A percentile compares a stretch with the other conserved stretches of the same genome.
Evolutionary conservation across 2,888 invertebrate species (phyloP).

Genomic region (Cephalotes varians): DNA sequence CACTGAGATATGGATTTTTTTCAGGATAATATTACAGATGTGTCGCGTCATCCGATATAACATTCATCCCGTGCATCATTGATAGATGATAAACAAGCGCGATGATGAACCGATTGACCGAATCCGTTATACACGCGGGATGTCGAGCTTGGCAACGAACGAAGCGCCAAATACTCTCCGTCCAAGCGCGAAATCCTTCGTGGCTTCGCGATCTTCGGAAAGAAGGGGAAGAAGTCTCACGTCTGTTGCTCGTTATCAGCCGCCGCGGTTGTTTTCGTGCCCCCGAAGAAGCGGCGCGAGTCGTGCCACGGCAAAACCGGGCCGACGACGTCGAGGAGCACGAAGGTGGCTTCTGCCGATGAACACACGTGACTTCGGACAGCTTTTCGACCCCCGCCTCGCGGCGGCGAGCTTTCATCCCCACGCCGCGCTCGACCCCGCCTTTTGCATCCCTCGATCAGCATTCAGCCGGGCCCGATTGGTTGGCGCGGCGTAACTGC

Average conservation of each 20-base stretch:
- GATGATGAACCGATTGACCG: not conserved
- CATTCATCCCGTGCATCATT: conserved; percentile 16
- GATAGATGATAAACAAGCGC: not conserved
- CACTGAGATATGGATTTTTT: not conserved
- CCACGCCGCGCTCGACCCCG: conserved; percentile 89
- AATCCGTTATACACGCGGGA: not conserved
- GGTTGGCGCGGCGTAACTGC: conserved; percentile 76
- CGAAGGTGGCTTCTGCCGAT: conserved; percentile 80
- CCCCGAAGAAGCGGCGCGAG: conserved; percentile 66
- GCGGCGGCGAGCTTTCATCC: conserved; percentile 83
- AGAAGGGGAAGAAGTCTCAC: conserved; percentile 29
- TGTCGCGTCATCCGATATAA: not conserved
- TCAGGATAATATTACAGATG: not conserved
- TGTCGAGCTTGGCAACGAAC: conserved; percentile 1
- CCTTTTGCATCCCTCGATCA: conserved; percentile 89
- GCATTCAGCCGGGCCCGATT: conserved; percentile 86
- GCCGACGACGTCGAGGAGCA: conserved; percentile 80
- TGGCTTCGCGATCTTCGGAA: conserved; percentile 10
- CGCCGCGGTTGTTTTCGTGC: conserved; percentile 50
- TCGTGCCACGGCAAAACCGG: conserved; percentile 53
- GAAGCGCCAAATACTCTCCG: conserved; percentile 8
- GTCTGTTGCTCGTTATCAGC: conserved; percentile 68
- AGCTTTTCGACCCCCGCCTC: conserved; percentile 81
- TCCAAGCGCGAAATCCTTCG: not conserved
- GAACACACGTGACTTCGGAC: conserved; percentile 84